Evolutionary conservation across 2,888 invertebrate genomes (phyloP), one percentile per base, ranked within the genome.

Genomic region (Hirtodrosophila confusa): DNA sequence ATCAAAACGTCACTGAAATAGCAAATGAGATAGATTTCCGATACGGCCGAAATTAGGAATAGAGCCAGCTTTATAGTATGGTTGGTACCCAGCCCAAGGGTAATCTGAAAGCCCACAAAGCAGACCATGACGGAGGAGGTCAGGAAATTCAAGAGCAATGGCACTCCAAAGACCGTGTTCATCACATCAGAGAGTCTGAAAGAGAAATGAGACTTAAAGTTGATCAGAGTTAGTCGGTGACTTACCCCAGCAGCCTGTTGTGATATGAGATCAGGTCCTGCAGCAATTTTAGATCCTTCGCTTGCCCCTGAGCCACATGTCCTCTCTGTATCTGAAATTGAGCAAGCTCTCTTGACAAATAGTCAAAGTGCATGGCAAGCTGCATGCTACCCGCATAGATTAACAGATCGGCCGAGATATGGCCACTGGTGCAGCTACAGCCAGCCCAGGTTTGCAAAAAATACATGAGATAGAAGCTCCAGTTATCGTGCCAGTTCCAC

Each of bases 331-430:
- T 29, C n/a, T 49, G 3, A 10, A 56, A 66, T 31, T 66, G 51
- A 0, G 4, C 3, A 5, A 74, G 44, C 5, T 61, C 27, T 1
- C 55, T 55, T 0, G 70, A 51, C 3, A 89, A 40, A 44, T 77
- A 80, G 40, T 89, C 83, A 24, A 85, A 89, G 35, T 89, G 89
- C 89, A 89, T 89, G 9, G 79, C 68, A 9, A 89, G 44, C 65
- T 89, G 89, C 24, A 78, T 80, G 4, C 69, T 76, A 9, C 83
- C 53, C 2, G 78, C 69, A 58, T 78, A 84, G 4, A 89, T 74
- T 0, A 88, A 60, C 44, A 89, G 67, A 68, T 89, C 89, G 11
- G 76, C 67, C 0, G 89, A 68, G 4, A 89, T 68, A n/a, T 78
- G 77, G 0, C 82, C 80, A 5, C 66, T 48, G 1, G 80, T 75